Evolutionary conservation across 2,113 vertebrate species (phyloP).

Genomic region (Cynocephalus volans): DNA sequence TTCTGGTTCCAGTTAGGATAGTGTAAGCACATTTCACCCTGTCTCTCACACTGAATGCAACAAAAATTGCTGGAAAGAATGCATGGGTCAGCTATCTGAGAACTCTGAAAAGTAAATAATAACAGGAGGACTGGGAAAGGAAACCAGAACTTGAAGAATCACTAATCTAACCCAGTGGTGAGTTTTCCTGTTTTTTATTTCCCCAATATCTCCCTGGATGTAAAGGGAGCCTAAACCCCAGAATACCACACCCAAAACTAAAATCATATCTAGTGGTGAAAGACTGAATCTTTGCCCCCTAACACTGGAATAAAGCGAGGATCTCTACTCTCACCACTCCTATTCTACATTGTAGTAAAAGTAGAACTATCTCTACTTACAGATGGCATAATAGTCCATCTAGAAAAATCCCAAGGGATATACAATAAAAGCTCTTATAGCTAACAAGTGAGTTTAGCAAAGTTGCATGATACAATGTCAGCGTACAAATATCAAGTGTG

Average conservation of each 20-base stretch:
- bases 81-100: background rate
- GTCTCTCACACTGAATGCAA: background rate
- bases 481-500: conserved; percentile 21
- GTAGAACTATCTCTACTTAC: background rate
- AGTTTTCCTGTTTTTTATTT: background rate
- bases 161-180: background rate
- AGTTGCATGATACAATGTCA: background rate
- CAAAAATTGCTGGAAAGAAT: background rate
- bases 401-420: background rate
- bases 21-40: background rate
- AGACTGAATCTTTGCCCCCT: background rate
- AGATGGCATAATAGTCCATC: background rate
- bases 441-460: conserved; percentile 30
- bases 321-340: background rate
- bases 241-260: background rate
- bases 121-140: background rate
- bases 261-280: background rate
- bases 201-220: background rate
- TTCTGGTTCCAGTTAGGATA: background rate
- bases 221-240: background rate
- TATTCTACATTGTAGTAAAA: background rate
- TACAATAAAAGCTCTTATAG: background rate
- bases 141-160: conserved; percentile 2
- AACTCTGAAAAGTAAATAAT: background rate
- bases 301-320: background rate